These are phyloP conservation scores for Scomberomorus guttatus DNA, from an alignment of 2,797 vertebrate genomes.

Conservation along the genomic window DNA sequence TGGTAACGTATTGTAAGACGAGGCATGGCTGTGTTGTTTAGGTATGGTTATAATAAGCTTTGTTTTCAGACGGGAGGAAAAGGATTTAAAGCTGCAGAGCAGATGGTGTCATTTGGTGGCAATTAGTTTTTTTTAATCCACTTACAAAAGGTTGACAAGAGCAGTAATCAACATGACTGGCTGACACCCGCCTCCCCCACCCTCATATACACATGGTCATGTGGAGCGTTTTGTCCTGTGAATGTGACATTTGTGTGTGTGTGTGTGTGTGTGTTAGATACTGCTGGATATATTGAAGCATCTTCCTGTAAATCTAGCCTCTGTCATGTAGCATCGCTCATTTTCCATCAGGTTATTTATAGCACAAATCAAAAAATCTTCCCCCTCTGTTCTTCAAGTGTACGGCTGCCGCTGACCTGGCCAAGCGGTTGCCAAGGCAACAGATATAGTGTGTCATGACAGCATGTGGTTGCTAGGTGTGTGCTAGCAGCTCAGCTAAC, in stretches of 20 bases:
- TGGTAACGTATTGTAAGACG: neutral
- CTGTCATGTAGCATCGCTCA: neutral
- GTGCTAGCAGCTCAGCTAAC: conserved; percentile 68
- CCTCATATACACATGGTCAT: neutral
- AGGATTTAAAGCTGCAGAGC: conserved; percentile 65
- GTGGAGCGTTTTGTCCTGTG: neutral
- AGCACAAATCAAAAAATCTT: conserved; percentile 40
- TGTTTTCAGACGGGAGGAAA: conserved; percentile 50
- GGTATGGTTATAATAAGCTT: conserved; percentile 47
- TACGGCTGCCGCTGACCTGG: conserved; percentile 58
- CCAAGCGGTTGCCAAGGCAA: conserved; percentile 75
- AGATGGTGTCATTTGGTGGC: conserved; percentile 79
- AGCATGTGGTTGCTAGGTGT: conserved; percentile 81
- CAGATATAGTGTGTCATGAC: conserved; percentile 72
- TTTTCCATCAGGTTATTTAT: conserved; percentile 54
- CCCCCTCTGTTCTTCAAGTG: conserved; percentile 34
- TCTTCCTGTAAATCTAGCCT: neutral
- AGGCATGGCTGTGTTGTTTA: neutral
- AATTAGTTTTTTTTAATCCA: conserved; percentile 74
- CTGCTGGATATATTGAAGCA: neutral
- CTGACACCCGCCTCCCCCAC: conserved; percentile 32
- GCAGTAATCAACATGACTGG: conserved; percentile 42
- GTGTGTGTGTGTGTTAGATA: neutral
- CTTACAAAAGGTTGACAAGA: conserved; percentile 66
- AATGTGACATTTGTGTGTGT: neutral